These are phyloP conservation scores for Phortica okadai DNA, from an alignment of 2,888 invertebrate species.

Conservation along the genomic window DNA sequence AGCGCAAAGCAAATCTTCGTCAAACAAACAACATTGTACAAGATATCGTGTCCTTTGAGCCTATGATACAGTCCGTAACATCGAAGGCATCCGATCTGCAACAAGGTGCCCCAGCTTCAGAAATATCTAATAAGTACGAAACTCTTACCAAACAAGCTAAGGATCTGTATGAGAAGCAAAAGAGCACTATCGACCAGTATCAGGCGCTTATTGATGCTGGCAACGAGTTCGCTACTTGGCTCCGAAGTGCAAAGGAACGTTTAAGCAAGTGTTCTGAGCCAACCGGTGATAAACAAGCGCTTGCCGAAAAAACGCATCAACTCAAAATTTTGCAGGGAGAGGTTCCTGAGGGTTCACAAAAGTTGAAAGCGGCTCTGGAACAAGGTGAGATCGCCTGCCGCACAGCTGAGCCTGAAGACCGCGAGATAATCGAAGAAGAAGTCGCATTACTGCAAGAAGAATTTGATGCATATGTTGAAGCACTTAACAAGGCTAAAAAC, in stretches of 20 bases:
- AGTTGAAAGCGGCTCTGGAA: slow-evolving; percentile 88
- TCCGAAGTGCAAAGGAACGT: slow-evolving; percentile 92
- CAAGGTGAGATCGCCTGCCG: slow-evolving; percentile 92
- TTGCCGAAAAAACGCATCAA: slow-evolving; percentile 91
- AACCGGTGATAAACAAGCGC: slow-evolving; percentile 92
- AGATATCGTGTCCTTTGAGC: slow-evolving; percentile 97
- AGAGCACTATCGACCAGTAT: slow-evolving; percentile 92
- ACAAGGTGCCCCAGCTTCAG: slow-evolving; percentile 93
- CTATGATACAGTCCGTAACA: slow-evolving; percentile 96
- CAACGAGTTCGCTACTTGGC: slow-evolving; percentile 94
- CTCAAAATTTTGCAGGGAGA: slow-evolving; percentile 90
- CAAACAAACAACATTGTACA: slow-evolving; percentile 96
- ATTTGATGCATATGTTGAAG: slow-evolving; percentile 89
- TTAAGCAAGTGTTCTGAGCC: slow-evolving; percentile 94
- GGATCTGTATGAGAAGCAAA: slow-evolving; percentile 91
- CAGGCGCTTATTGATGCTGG: slow-evolving; percentile 95
- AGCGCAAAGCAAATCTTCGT: slow-evolving; percentile 90
- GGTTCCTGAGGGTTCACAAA: slow-evolving; percentile 88
- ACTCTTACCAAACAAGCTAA: slow-evolving; percentile 92
- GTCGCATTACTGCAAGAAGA: slow-evolving; percentile 93
- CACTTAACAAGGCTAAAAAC: slow-evolving; percentile 86
- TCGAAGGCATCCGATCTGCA: slow-evolving; percentile 95
- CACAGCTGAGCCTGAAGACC: slow-evolving; percentile 89
- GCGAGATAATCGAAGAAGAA: slow-evolving; percentile 94
- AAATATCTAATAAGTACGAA: slow-evolving; percentile 94